A percentile compares a stretch with the other conserved stretches of the same genome.
phyloP scores from a whole-genome alignment of 2,113 vertebrate genomes.

The Hippocampus mohnikei region DNA sequence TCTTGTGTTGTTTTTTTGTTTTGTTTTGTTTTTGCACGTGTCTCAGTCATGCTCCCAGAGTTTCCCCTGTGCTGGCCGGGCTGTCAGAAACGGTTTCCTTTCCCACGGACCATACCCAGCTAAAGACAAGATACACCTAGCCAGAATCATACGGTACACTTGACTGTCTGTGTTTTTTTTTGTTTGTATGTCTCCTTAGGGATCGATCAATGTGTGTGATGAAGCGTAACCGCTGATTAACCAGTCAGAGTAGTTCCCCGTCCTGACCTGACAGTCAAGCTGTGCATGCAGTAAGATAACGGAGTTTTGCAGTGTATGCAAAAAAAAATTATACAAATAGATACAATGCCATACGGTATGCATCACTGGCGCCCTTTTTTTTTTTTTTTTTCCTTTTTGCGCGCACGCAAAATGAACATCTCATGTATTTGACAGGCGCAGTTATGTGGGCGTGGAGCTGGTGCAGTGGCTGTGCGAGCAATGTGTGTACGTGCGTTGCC shows the following conservation, averaged over 20 bases:
- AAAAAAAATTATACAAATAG: no score
- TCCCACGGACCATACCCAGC: constrained; percentile 90
- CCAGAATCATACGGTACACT: constrained; percentile 81
- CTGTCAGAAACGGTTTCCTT: constrained; percentile 88
- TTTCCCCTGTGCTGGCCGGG: constrained; percentile 87
- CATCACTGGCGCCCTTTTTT: no score
- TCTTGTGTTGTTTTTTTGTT: not conserved
- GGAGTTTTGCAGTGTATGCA: not conserved
- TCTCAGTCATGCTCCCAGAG: constrained; percentile 90
- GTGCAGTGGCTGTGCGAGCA: constrained; percentile 95
- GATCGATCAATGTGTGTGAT: constrained; percentile 36
- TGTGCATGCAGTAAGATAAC: not conserved
- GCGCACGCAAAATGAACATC: not conserved
- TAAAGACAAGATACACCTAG: constrained; percentile 92
- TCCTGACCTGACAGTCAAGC: not conserved
- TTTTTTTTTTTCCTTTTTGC: no score
- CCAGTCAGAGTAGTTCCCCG: constrained; percentile 17
- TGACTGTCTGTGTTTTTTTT: constrained; percentile 10
- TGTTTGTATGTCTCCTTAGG: constrained; percentile 18
- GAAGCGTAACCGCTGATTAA: constrained; percentile 34
- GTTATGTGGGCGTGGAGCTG: constrained; percentile 91
- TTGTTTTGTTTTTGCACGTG: constrained; percentile 13
- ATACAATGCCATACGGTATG: no score
- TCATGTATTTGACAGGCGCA: constrained; percentile 74
- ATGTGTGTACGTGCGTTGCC: constrained; percentile 86